Evolutionary conservation across 64 coral and sea anemone species (phyloP).

Genomic region (Actinia equina): DNA sequence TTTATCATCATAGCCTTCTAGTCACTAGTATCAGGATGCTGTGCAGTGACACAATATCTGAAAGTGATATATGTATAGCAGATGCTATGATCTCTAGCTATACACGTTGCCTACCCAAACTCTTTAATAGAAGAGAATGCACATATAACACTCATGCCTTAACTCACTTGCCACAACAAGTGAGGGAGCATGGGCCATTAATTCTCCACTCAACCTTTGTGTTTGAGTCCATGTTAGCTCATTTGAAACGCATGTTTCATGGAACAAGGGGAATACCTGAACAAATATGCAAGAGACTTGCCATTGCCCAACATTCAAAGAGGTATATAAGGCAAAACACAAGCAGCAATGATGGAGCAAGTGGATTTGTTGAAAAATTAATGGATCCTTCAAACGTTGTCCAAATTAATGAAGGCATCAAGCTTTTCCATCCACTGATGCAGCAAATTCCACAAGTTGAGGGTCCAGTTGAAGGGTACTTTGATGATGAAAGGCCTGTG

Average conservation of each 20-base stretch:
- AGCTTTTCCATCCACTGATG: not conserved
- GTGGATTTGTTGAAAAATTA: not conserved
- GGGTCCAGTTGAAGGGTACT: not conserved
- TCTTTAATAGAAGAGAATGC: constrained; percentile 11
- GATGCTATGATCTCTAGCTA: constrained; percentile 24
- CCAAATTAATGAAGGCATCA: not conserved
- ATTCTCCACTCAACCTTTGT: constrained; percentile 55
- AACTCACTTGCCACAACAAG: constrained; percentile 41
- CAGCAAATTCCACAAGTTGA: too few relatives aligned
- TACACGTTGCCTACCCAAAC: constrained; percentile 14
- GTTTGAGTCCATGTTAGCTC: constrained; percentile 54
- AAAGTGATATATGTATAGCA: too few relatives aligned
- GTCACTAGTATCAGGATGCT: too few relatives aligned
- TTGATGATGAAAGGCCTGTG: not conserved
- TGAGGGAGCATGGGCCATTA: constrained; percentile 30
- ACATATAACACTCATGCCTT: constrained; percentile 65
- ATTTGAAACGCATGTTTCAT: constrained; percentile 47
- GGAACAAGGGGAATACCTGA: constrained; percentile 42
- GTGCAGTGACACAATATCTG: too few relatives aligned
- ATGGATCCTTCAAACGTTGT: too few relatives aligned
- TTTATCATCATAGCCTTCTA: too few relatives aligned
- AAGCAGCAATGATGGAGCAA: constrained; percentile 1
- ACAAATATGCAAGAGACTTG: constrained; percentile 44
- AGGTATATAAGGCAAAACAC: not conserved
- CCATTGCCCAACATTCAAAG: not conserved